Base-by-base conservation (phyloP, 2,113 vertebrate genomes). In the Dermatemys mawii region DNA sequence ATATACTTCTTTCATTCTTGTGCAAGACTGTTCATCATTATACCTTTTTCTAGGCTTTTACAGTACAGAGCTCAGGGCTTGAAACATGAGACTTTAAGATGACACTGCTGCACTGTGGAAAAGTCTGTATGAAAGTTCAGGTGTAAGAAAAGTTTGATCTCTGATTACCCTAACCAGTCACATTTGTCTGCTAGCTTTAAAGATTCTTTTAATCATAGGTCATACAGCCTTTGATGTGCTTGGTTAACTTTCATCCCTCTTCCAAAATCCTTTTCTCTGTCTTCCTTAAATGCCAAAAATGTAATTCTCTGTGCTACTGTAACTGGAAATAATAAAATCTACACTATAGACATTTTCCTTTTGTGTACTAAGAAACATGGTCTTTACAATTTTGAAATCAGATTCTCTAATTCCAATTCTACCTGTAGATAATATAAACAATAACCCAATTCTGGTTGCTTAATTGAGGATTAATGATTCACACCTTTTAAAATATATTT, bases 171-270 rank as follows among this genome's bases (percentile, higher is more conserved):
- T 96, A 94, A 84, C 92, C 83, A 89, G 87, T 93, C 94, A 94
- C 91, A 96, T 97, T 93, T 96, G 87, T 93, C 92, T 93, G 90
- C 50, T 83, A 17, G 27, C 87, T 96, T 97, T 96, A 97, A 96
- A 97, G 63, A 76, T 94, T 90, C 90, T 94, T 97, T 96, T 96
- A 97, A 92, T 97, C 96, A 95, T 73, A 95, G 84, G 90, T 90
- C 84, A 84, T 83, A 79, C 49, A 67, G 81, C 70, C 82, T 97
- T 96, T 96, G 92, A 97, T 96, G 84, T 92, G 80, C 73, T 57
- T 75, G 80, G 88, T 5, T 95, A 81, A 44, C 87, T 97, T 94
- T 94, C 87, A 96, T 95, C 49, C 90, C 38, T 90, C 79, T 88
- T 93, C 91, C 92, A 93, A 95, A 95, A 89, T 86, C 94, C 29